Evolutionary conservation across 2,113 vertebrate genomes (phyloP).

Genomic region (Athene cunicularia): DNA sequence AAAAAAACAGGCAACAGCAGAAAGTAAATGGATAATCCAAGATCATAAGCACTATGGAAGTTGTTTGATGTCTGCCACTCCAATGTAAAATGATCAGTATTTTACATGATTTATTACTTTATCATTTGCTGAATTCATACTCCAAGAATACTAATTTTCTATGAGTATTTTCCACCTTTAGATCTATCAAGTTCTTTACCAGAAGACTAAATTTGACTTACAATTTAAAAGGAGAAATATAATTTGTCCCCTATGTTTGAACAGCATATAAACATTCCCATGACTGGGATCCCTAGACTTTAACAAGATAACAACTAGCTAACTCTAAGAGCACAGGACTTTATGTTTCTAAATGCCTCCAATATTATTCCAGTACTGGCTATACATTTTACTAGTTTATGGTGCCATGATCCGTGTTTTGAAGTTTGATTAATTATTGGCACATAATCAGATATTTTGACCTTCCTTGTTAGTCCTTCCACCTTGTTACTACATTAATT

Average conservation of each 20-base stretch:
- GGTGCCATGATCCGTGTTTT: neutral
- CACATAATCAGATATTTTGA: neutral
- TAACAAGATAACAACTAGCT: neutral
- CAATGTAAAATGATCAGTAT: neutral
- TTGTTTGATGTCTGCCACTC: neutral
- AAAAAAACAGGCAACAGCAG: neutral
- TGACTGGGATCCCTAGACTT: neutral
- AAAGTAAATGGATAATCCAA: neutral
- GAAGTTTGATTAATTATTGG: neutral
- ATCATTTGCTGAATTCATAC: neutral
- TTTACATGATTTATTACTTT: neutral
- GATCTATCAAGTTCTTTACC: neutral
- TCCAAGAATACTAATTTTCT: neutral
- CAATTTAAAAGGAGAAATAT: neutral
- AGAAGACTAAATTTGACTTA: neutral
- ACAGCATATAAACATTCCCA: neutral
- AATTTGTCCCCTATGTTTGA: neutral
- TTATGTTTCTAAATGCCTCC: neutral
- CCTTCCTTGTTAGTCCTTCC: neutral
- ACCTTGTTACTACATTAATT: neutral
- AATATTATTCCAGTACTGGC: neutral
- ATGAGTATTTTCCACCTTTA: neutral
- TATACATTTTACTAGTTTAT: neutral
- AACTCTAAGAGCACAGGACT: neutral
- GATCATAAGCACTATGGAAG: neutral